phyloP scores from a whole-genome alignment of 2,113 vertebrate species.

The Myxocyprinus asiaticus region DNA sequence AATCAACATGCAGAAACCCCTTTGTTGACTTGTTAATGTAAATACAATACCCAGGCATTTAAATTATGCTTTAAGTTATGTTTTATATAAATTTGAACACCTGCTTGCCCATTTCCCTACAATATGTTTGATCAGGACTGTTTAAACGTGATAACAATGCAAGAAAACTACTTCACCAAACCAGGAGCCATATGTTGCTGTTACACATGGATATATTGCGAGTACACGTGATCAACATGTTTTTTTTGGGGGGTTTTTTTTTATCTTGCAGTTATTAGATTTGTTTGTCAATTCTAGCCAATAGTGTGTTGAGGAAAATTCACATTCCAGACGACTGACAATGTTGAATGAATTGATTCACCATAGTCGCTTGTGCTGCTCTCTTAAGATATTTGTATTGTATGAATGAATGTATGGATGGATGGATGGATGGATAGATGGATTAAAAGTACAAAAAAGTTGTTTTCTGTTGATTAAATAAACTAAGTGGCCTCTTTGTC shows the following conservation, averaged over 20 bases:
- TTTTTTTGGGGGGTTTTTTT: background rate
- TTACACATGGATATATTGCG: background rate
- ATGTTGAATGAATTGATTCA: slow-evolving; percentile 27
- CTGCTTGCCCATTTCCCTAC: background rate
- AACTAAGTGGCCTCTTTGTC: background rate
- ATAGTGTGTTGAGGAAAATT: slow-evolving; percentile 21
- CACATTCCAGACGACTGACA: slow-evolving; percentile 31
- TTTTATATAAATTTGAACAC: slow-evolving; percentile 18
- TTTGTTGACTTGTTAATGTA: slow-evolving; percentile 45
- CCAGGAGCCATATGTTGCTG: background rate
- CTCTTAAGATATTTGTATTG: background rate
- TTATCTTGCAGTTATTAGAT: slow-evolving; percentile 16
- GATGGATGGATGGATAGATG: background rate
- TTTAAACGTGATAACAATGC: no score
- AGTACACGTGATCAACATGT: background rate
- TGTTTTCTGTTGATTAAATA: slow-evolving; percentile 42
- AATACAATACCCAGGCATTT: slow-evolving; percentile 46
- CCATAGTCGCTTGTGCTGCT: slow-evolving; percentile 6
- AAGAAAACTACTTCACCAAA: background rate
- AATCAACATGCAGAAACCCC: slow-evolving; percentile 15
- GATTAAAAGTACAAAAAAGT: slow-evolving; percentile 4
- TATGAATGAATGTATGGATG: no score
- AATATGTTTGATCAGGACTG: background rate
- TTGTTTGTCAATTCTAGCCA: slow-evolving; percentile 22
- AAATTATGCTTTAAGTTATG: slow-evolving; percentile 53